phyloP scores from a whole-genome alignment of 2,888 invertebrate species.

The Mythimna impura region DNA sequence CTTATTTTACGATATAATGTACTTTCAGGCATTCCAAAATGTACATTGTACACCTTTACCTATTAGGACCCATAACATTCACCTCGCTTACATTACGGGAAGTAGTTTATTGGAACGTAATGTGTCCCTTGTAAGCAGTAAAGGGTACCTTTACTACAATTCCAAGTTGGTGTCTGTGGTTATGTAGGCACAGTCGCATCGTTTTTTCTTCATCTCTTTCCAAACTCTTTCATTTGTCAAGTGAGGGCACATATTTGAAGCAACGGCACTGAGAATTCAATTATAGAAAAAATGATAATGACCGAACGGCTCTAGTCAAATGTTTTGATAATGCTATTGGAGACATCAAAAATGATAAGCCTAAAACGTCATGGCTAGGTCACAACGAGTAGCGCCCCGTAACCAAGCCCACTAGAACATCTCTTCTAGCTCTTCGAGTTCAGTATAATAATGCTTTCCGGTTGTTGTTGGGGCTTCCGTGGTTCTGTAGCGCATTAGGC shows the following conservation, averaged over 20 bases:
- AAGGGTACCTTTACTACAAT: background rate
- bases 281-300: no score
- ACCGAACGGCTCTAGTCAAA: no score
- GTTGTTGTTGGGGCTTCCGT: no score
- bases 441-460: no score
- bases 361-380: no score
- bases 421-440: no score
- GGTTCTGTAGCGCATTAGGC: no score
- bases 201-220: background rate
- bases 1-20: slow-evolving; percentile 18
- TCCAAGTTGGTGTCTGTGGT: background rate
- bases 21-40: slow-evolving; percentile 3
- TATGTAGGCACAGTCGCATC: background rate
- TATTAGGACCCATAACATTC: slow-evolving; percentile 6
- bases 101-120: slow-evolving; percentile 35
- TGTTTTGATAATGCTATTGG: no score
- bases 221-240: background rate
- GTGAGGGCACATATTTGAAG: background rate
- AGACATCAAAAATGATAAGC: no score
- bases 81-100: background rate
- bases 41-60: background rate
- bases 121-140: slow-evolving; percentile 17
- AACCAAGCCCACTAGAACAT: no score
- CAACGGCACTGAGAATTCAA: background rate
- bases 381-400: no score